Evolutionary conservation across 2,888 invertebrate genomes (phyloP), one percentile per base, ranked within the genome.

Genomic region (Poecilus cupreus): DNA sequence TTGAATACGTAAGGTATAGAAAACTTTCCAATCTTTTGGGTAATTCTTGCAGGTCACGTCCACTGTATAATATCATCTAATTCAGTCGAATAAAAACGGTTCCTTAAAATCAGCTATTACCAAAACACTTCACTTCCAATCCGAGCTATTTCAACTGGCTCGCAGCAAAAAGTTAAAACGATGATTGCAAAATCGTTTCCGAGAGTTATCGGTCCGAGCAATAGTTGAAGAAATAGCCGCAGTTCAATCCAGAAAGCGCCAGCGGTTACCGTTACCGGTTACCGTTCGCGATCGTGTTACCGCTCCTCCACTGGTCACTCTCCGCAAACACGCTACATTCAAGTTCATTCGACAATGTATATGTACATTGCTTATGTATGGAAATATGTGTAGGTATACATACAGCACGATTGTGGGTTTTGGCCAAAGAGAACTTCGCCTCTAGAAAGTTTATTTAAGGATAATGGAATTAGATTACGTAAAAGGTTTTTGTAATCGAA

Each of bases 141-240:
- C 64, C 18, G 10, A 13, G 64, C 64, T 32, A 64, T 64, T 64
- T 64, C 16, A 64, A 60, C 13, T 60, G 13, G 16, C 64, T 16
- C 37, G 37, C n/a, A 57, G 64, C 24, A 51, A 75, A 75, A 75
- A 75, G 26, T 75, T 75, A 51, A 75, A 49, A 49, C 51, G 74
- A 51, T 75, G 74, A 75, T 75, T 75, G 74, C 49, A 75, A 32
- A 46, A 75, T 75, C 51, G 74, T 51, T 75, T 51, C 51, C 49
- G 74, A 51, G 51, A 75, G 74, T 49, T 75, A 72, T 72, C 43
- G 70, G 43, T 43, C 24, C 43, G 46, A 18, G 46, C 10, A 39
- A 39, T 39, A 39, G 68, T 43, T 46, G 70, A 72, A 72, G 70
- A 43, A 72, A 72, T 46, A 43, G 43, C 70, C 43, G 18, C 10